These are phyloP conservation scores for Phaethon lepturus DNA, from an alignment of 2,113 vertebrate species.

Conservation along the genomic window DNA sequence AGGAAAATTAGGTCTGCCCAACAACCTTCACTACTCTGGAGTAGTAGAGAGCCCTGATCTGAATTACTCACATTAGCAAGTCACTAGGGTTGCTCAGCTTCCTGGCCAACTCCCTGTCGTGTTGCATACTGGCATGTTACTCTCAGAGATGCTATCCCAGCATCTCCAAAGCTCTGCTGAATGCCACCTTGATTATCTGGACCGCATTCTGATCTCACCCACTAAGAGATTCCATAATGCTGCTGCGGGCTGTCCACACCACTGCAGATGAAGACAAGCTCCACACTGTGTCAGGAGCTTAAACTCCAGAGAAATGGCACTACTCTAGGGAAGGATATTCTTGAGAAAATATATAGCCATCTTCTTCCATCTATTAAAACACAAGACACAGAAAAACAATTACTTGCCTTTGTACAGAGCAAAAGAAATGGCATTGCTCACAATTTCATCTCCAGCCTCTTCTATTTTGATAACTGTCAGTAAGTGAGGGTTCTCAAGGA, in stretches of 20 bases:
- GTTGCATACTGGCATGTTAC: not conserved
- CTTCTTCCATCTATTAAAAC: not conserved
- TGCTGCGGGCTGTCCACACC: not conserved
- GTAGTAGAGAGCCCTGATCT: not conserved
- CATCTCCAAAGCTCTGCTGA: not conserved
- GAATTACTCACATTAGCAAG: not conserved
- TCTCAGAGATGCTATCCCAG: not conserved
- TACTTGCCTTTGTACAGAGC: conserved; percentile 82
- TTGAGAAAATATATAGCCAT: not conserved
- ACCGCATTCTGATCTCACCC: not conserved
- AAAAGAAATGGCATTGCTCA: conserved; percentile 82
- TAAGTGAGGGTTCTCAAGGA: conserved; percentile 80
- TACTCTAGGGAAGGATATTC: not conserved
- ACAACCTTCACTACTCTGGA: not conserved
- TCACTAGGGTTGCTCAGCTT: not conserved
- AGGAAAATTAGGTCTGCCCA: not conserved
- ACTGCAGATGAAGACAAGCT: not conserved
- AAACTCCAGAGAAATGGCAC: not conserved
- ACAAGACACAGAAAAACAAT: not conserved
- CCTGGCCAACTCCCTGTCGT: not conserved
- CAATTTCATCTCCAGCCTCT: conserved; percentile 82
- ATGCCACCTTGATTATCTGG: not conserved
- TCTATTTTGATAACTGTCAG: conserved; percentile 84
- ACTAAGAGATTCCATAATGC: not conserved
- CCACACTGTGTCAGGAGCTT: not conserved